Evolutionary conservation across 2,797 vertebrate genomes (phyloP), one percentile per base, ranked within the genome.

Genomic region (Galagoides demidoff): DNA sequence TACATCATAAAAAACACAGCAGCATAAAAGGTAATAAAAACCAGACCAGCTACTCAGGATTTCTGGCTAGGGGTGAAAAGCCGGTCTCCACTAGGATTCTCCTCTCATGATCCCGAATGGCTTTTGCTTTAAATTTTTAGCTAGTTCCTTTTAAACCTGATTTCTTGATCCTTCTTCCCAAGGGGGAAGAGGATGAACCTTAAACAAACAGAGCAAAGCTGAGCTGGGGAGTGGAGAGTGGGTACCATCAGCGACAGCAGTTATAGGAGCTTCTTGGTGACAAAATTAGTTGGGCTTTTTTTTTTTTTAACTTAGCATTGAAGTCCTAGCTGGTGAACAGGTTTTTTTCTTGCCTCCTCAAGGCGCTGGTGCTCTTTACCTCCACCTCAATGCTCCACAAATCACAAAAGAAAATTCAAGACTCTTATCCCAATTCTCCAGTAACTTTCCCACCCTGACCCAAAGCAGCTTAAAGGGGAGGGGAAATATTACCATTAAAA

Each of bases 1-100:
- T 76, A 83, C 85, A 39, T 70, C 92, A 91, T 96, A 91, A 94
- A 98, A 98, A 98, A 96, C 97, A 97, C 94, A 97, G 96, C 97
- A 96, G 94, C 97, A 98, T 98, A 94, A 95, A 97, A 97, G 96
- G 97, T 98, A 98, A 98, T 98, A 98, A 94, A 96, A 98, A 98
- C 94, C 98, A 98, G 98, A 98, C 96, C 90, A 97, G 93, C 94
- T 94, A 85, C 85, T 95, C 84, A 9, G 71, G 86, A 90, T 90
- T 89, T 92, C 91, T 97, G 95, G 87, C 85, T 68, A 52, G 31
- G 45, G 85, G 59, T 92, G 82, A 90, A 85, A 78, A 39, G 55
- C 64, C 70, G 63, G 68, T 85, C 89, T 91, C 76, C 3, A 43
- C 23, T 27, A 66, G n/a, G 87, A 73, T 63, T 89, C 85, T 78